Conservation (phyloP, 2,888 invertebrate species). For the Homarus gammarus region DNA sequence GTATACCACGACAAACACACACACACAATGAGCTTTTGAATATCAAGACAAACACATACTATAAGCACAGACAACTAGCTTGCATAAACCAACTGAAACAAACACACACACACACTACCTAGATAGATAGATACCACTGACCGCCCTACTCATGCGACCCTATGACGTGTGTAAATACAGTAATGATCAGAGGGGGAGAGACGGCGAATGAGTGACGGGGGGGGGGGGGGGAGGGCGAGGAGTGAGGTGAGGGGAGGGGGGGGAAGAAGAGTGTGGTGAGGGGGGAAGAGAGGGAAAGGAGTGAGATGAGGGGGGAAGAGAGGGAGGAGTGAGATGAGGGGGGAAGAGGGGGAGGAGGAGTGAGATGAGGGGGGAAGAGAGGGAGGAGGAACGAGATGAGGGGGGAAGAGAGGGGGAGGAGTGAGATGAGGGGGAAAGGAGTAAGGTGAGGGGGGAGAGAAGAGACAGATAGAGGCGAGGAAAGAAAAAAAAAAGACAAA, state of each 20-base stretch:
- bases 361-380: not conserved
- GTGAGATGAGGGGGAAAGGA: not conserved
- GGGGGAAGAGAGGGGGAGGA: not conserved
- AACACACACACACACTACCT: no score
- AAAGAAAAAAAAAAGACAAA: no score
- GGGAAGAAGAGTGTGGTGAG: not conserved
- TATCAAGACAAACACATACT: no score
- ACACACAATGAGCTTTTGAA: no score
- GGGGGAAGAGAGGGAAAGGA: not conserved
- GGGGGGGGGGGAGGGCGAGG: not conserved
- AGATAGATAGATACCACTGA: no score
- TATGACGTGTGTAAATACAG: no score
- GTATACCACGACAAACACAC: no score
- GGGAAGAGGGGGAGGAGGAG: not conserved
- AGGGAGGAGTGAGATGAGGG: not conserved
- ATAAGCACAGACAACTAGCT: no score
- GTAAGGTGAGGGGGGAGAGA: not conserved
- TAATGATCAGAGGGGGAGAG: not conserved
- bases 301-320: not conserved
- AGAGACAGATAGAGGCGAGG: not conserved
- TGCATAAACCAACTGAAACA: no score
- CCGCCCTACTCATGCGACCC: no score
- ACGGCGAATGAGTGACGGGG: not conserved
- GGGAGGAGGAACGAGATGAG: not conserved
- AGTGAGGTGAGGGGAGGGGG: no score